Percentiles rank a stretch among this genome's conserved stretches.
Evolutionary conservation across 1,140 invertebrate genomes (phyloP).

Genomic region (Aleiodes sp.): DNA sequence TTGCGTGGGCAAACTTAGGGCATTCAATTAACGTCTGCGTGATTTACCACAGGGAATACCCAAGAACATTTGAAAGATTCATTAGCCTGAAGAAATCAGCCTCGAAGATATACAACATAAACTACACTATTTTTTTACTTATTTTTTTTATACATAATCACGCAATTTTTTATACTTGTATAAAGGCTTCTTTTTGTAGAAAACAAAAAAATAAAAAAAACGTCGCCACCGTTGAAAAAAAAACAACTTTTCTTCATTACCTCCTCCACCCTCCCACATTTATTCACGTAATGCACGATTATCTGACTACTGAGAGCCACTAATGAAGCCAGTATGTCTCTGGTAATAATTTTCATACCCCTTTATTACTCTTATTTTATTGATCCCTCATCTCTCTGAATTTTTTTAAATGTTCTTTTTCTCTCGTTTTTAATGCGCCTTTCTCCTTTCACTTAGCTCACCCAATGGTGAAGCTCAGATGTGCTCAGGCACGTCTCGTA

Average conservation of each 20-base stretch:
- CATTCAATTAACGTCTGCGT: slow-evolving; percentile 20
- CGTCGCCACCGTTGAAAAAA: slow-evolving; percentile 62
- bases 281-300: not conserved
- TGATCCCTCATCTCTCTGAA: slow-evolving; percentile 17
- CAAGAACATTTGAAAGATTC: not conserved
- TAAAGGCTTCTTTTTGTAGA: slow-evolving; percentile 66
- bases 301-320: not conserved
- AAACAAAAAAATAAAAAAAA: slow-evolving; percentile 60
- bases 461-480: slow-evolving; percentile 9
- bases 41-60: not conserved
- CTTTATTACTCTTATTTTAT: slow-evolving; percentile 22
- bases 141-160: slow-evolving; percentile 51
- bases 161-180: slow-evolving; percentile 65
- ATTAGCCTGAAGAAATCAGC: slow-evolving; percentile 11
- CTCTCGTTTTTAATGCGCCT: slow-evolving; percentile 42
- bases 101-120: slow-evolving; percentile 29
- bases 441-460: slow-evolving; percentile 61
- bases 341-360: slow-evolving; percentile 7
- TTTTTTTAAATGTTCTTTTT: slow-evolving; percentile 35
- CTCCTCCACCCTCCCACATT: not conserved
- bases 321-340: not conserved
- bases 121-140: slow-evolving; percentile 57
- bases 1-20: slow-evolving; percentile 19
- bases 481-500: not conserved
- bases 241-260: not conserved